phyloP scores from a whole-genome alignment of 2,113 vertebrate species.

The Chamaea fasciata region DNA sequence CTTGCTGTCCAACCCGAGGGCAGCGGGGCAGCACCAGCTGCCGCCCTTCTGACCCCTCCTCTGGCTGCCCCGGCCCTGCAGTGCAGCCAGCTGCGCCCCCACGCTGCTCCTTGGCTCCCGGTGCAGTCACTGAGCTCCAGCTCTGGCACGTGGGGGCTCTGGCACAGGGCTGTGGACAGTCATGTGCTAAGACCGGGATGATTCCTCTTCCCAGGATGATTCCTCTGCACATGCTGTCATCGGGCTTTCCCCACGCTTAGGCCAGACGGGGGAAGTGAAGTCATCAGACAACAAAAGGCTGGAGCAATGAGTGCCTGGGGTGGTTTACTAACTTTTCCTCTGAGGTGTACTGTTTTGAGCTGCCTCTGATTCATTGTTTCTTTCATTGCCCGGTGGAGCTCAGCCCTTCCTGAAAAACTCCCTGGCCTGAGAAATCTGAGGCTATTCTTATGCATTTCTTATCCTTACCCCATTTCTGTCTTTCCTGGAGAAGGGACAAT shows the following conservation, averaged over 20 bases:
- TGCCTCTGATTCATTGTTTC: conserved; percentile 1
- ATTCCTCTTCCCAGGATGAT: background rate
- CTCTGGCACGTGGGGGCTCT: background rate
- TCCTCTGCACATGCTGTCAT: background rate
- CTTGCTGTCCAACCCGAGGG: accelerated
- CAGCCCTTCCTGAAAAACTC: background rate
- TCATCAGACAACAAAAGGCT: conserved; percentile 48
- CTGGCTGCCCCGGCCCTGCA: background rate
- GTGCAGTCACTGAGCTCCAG: background rate
- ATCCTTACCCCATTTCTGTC: background rate
- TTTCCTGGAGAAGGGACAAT: background rate
- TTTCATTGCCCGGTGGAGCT: background rate
- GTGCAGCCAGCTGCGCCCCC: background rate
- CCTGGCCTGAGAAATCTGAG: background rate
- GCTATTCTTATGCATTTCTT: background rate
- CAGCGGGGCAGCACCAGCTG: background rate
- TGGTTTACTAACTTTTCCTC: background rate
- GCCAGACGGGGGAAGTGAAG: conserved; percentile 38
- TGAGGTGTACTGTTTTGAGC: conserved; percentile 1
- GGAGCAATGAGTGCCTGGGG: background rate
- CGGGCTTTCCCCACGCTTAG: background rate
- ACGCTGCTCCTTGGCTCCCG: background rate
- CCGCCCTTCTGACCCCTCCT: background rate
- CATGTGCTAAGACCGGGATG: background rate
- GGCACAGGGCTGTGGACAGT: background rate